Percentiles rank a stretch among this genome's conserved stretches.
phyloP scores from a whole-genome alignment of 2,888 invertebrate genomes.

The Netelia virgata region DNA sequence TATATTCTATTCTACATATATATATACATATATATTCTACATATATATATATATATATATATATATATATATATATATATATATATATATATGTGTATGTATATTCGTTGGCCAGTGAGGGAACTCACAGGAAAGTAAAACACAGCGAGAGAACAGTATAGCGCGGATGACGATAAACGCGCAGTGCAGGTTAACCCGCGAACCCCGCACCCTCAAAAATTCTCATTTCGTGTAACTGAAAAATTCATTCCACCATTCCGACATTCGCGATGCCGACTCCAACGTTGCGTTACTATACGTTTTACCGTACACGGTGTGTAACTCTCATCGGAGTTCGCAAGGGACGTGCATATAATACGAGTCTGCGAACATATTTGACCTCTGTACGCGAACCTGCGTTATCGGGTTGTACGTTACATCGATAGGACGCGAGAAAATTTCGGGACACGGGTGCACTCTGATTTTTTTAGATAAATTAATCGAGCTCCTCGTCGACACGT shows the following conservation, averaged over 20 bases:
- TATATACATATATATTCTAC: no score
- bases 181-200: slow-evolving; percentile 11
- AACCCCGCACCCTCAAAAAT: slow-evolving; percentile 55
- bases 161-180: slow-evolving; percentile 36
- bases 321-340: slow-evolving; percentile 45
- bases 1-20: no score
- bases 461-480: slow-evolving; percentile 67
- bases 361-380: neutral
- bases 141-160: slow-evolving; percentile 34
- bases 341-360: slow-evolving; percentile 17
- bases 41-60: slow-evolving; percentile 10
- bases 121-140: slow-evolving; percentile 26
- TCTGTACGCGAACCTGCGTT: slow-evolving; percentile 9
- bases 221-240: slow-evolving; percentile 68
- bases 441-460: slow-evolving; percentile 54
- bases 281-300: neutral
- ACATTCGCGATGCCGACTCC: slow-evolving; percentile 27
- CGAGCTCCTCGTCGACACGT: neutral
- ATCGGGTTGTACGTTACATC: slow-evolving; percentile 36
- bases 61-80: slow-evolving; percentile 12
- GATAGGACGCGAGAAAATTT: slow-evolving; percentile 58
- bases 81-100: slow-evolving; percentile 2
- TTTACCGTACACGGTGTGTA: slow-evolving; percentile 19
- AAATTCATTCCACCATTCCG: slow-evolving; percentile 65
- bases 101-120: neutral